Conservation (phyloP, 2,888 invertebrate genomes). For the Nomada hirtipes region DNA sequence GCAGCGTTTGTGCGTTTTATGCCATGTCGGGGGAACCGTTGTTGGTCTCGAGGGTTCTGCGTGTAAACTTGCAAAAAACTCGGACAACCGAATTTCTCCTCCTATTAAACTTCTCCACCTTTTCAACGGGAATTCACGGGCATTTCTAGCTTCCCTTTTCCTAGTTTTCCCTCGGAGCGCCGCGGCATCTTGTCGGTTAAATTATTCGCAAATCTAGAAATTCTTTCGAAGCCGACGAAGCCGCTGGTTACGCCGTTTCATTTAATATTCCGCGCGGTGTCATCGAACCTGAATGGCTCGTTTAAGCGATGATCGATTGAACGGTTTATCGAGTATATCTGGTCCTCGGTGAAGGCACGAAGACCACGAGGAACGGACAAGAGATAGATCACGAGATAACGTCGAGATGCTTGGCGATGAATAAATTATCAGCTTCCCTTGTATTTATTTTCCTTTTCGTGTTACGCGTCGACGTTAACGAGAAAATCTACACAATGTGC, state of each 20-base stretch:
- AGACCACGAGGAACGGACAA: slow-evolving; percentile 43
- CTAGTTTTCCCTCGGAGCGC: no score
- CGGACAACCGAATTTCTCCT: not conserved
- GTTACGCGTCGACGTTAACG: slow-evolving; percentile 17
- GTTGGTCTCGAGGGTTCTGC: slow-evolving; percentile 40
- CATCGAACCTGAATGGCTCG: slow-evolving; percentile 64
- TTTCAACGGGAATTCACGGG: not conserved
- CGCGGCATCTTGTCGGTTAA: no score
- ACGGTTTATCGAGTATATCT: slow-evolving; percentile 74
- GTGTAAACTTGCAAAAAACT: slow-evolving; percentile 51
- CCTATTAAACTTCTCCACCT: not conserved
- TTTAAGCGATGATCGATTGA: slow-evolving; percentile 76
- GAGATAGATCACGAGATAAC: slow-evolving; percentile 30
- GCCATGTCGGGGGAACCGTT: slow-evolving; percentile 48
- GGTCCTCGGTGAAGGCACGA: slow-evolving; percentile 54
- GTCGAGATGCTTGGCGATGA: slow-evolving; percentile 15
- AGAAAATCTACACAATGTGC: slow-evolving; percentile 33
- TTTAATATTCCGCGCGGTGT: slow-evolving; percentile 25
- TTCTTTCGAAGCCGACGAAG: no score
- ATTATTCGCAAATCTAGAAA: no score
- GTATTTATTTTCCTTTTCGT: slow-evolving; percentile 21
- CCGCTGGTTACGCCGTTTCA: not conserved
- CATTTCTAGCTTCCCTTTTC: not conserved
- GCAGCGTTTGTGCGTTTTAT: slow-evolving; percentile 73
- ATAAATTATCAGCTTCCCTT: slow-evolving; percentile 19